A percentile compares a stretch with the other conserved stretches of the same genome.
Conservation (phyloP, 2,888 invertebrate genomes). For the Netelia virgata region DNA sequence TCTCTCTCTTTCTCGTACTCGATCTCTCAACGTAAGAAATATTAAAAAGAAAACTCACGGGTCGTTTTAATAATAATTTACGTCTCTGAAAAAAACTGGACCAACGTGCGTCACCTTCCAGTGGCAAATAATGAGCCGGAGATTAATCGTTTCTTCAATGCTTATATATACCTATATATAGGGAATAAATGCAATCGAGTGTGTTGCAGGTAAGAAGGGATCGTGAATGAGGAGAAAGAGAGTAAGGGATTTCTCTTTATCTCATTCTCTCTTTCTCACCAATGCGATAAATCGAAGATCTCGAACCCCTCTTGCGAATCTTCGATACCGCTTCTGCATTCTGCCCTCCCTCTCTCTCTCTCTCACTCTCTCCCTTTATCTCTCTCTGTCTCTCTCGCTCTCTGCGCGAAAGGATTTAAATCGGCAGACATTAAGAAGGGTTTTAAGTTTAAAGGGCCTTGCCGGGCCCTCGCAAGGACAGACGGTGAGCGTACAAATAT, state of each 20-base stretch:
- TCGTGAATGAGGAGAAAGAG: constrained; percentile 13
- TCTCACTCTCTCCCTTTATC: too few species aligned
- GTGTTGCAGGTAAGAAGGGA: neutral
- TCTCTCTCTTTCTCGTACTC: neutral
- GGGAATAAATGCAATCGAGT: neutral
- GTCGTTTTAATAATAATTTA: constrained; percentile 55
- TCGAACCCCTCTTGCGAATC: constrained; percentile 6
- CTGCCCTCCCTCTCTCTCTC: neutral
- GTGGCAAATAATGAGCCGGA: constrained; percentile 57
- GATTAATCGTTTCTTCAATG: constrained; percentile 54
- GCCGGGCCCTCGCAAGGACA: constrained; percentile 63
- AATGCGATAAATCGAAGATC: constrained; percentile 53
- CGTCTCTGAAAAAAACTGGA: constrained; percentile 45
- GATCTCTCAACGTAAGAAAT: neutral
- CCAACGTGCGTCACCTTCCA: constrained; percentile 47
- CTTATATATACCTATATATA: constrained; percentile 5
- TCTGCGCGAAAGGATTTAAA: constrained; percentile 53
- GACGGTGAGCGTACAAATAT: neutral
- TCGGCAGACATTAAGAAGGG: constrained; percentile 60
- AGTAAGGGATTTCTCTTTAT: constrained; percentile 24
- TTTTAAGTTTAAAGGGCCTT: constrained; percentile 65
- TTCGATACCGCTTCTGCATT: constrained; percentile 30
- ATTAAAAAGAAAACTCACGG: constrained; percentile 1
- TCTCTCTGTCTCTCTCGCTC: constrained; percentile 8
- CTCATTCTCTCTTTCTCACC: neutral